phyloP scores from a whole-genome alignment of 2,113 vertebrate genomes.

The Hoplias malabaricus region DNA sequence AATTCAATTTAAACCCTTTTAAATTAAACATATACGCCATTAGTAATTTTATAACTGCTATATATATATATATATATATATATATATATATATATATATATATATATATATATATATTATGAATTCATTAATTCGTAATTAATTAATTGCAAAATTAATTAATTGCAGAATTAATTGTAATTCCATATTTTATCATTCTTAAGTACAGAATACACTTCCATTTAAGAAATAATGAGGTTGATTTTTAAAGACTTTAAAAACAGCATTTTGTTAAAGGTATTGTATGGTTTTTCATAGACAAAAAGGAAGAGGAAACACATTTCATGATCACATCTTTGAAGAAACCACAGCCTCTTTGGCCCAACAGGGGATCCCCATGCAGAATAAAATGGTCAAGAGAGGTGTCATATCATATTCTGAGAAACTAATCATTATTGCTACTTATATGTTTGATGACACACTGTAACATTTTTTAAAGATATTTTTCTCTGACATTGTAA shows the following conservation, averaged over 20 bases:
- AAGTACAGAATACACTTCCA: neutral
- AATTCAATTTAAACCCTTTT: neutral
- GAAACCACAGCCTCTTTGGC: constrained; percentile 5
- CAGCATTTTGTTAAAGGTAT: neutral
- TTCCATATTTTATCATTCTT: neutral
- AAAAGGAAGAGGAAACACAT: neutral
- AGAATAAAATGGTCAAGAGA: constrained; percentile 46
- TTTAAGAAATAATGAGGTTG: neutral
- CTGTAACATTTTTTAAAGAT: neutral
- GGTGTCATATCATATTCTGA: constrained; percentile 32
- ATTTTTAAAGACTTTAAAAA: neutral
- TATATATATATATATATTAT: too few relatives aligned
- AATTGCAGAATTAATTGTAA: too few relatives aligned
- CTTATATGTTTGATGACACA: neutral
- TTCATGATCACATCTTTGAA: constrained; percentile 20
- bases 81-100: too few relatives aligned
- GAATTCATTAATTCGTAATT: too few relatives aligned
- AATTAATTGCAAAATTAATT: too few relatives aligned
- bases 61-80: neutral
- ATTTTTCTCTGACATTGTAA: neutral
- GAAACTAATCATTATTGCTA: neutral
- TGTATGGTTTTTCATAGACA: constrained; percentile 16
- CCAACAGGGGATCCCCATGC: neutral
- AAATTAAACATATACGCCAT: too few relatives aligned
- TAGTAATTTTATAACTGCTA: neutral